Conservation (phyloP, 37 sponge, comb jelly and placozoan genomes). For the Hormiphora californensis region DNA sequence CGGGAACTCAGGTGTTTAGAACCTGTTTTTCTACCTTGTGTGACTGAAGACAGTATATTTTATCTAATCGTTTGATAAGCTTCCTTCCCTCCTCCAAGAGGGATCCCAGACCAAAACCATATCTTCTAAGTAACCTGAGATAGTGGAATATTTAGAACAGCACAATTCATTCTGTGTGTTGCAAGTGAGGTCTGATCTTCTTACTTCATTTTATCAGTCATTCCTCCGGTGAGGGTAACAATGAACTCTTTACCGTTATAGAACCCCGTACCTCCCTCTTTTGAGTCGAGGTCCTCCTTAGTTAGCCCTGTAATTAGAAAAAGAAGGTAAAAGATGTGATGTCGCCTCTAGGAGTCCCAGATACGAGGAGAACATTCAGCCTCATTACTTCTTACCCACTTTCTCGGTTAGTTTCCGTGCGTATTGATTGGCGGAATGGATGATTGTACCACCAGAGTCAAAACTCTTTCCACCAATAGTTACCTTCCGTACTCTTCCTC, state of each 20-base stretch:
- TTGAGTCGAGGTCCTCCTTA: too few species aligned
- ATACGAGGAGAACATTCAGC: too few species aligned
- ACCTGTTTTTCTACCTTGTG: background rate
- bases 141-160: background rate
- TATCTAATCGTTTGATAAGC: background rate
- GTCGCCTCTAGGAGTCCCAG: too few species aligned
- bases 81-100: background rate
- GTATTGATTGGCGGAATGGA: background rate
- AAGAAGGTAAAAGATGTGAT: too few species aligned
- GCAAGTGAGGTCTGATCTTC: too few species aligned
- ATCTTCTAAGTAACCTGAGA: background rate
- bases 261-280: background rate
- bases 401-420: background rate
- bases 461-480: conserved; percentile 1
- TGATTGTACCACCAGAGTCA: background rate
- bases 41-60: conserved; percentile 6
- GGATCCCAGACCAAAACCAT: background rate
- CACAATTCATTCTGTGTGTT: too few species aligned
- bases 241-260: background rate
- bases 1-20: too few species aligned
- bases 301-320: too few species aligned
- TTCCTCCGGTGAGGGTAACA: background rate
- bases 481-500: background rate
- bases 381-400: conserved; percentile 31
- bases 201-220: conserved; percentile 16